Base-by-base conservation (phyloP, 1,140 invertebrate species). In the Eulimnadia texana region DNA sequence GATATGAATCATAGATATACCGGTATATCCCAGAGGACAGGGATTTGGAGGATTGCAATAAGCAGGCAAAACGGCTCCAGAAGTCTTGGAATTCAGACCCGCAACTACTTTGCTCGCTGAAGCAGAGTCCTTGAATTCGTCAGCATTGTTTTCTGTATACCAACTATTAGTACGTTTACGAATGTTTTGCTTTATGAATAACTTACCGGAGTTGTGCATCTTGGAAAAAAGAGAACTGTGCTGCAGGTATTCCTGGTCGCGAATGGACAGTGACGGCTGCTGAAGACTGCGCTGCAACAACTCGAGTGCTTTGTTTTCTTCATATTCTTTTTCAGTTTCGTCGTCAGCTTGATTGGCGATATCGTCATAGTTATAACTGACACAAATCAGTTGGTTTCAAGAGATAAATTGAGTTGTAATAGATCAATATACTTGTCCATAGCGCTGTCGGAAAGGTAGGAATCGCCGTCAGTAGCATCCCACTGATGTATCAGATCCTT, bases 11-110 rank as follows among this genome's bases (percentile, higher is more conserved):
- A 60, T 65, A 6, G 19, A 23, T 9, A 68, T 69, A 79, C 78
- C 73, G 59, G 71, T 75, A 64, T 78, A 79, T 53, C 79, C 79
- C 3, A 75, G 78, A 0, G 95, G 96, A 68, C 96, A 99, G 0
- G 96, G 96, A 77, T 99, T 99, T 3, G 95, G 95, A 1, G 96
- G 96, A 70, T 96, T 96, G 72, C 96, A 99, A 75, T 99, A 99
- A 25, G 96, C 93, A 0, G 96, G 96, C 10, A 99, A 76, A 24
- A 87, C 83, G 13, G 86, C 85, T 69, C 98, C 94, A 1, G 33
- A 16, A 6, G 86, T 84, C 75, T 98, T 98, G 2, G 93, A 81
- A 68, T 88, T 82, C 29, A 53, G 65, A 62, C 42, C 64, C n/a
- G 56, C 60, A 57, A 82, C 80, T 64, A 77, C 72, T 63, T 85